These are phyloP conservation scores for Gallinago jamesoni DNA, from an alignment of 2,113 vertebrate genomes.

Conservation along the genomic window DNA sequence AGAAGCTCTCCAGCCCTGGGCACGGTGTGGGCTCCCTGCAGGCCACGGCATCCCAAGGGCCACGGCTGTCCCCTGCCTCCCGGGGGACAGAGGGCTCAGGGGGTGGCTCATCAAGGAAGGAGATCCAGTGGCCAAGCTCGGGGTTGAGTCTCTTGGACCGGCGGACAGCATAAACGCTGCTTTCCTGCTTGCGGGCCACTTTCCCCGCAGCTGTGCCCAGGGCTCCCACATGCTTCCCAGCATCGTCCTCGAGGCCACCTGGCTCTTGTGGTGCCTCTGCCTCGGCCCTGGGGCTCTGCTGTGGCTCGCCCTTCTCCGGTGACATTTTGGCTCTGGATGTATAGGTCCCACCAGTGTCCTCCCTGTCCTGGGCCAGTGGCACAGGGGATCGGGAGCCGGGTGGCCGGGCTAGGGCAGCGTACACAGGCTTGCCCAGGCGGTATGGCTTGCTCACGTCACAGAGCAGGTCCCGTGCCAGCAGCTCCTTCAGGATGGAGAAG, in stretches of 20 bases:
- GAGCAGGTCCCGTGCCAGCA: conserved; percentile 86
- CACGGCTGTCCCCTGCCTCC: background rate
- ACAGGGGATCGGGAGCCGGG: background rate
- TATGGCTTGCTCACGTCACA: conserved; percentile 96
- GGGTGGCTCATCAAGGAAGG: conserved; percentile 34
- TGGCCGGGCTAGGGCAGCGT: conserved; percentile 66
- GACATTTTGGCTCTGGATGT: background rate
- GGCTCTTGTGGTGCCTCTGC: conserved; percentile 32
- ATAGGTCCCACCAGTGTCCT: background rate
- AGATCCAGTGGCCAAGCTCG: conserved; percentile 74
- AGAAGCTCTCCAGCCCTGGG: conserved; percentile 27
- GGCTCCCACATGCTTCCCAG: background rate
- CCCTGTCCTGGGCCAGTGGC: background rate
- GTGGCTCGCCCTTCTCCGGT: conserved; percentile 12
- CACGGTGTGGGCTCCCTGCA: background rate
- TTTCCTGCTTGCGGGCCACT: conserved; percentile 65
- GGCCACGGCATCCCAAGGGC: background rate
- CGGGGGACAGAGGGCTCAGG: background rate
- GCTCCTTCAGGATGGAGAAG: conserved; percentile 89
- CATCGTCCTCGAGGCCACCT: conserved; percentile 22
- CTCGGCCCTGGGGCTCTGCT: background rate
- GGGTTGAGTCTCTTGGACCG: conserved; percentile 91
- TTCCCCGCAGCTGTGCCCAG: background rate
- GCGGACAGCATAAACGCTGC: conserved; percentile 79
- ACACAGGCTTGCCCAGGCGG: conserved; percentile 88